Percentiles rank a stretch among this genome's conserved stretches.
Evolutionary conservation across 2,113 vertebrate species (phyloP).

Genomic region (Dicrurus megarhynchus): DNA sequence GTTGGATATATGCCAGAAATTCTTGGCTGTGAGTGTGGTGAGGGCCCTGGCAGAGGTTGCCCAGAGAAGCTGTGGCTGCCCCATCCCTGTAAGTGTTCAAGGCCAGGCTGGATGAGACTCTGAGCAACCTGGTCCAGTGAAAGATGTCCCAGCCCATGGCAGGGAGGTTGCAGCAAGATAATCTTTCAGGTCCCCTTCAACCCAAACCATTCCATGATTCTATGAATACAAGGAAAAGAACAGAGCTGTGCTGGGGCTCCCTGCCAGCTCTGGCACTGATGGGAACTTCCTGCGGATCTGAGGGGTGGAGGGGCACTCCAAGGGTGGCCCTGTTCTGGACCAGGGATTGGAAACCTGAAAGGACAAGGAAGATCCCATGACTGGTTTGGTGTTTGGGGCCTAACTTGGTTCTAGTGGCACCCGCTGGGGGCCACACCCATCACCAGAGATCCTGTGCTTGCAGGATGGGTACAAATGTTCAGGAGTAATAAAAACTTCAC

Average conservation of each 20-base stretch:
- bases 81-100: neutral
- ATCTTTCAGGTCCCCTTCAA: neutral
- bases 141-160: neutral
- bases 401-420: neutral
- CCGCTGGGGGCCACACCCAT: rapidly evolving
- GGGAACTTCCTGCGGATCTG: neutral
- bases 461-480: neutral
- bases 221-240: neutral
- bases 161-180: neutral
- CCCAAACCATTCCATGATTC: neutral
- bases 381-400: neutral
- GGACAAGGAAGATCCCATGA: neutral
- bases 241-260: neutral
- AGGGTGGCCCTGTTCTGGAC: neutral
- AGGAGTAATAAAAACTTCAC: neutral
- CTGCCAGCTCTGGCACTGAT: neutral
- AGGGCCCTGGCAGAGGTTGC: neutral
- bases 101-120: neutral
- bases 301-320: neutral
- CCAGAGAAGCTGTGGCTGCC: neutral
- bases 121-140: neutral
- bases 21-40: neutral
- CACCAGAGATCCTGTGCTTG: neutral
- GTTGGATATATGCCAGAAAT: neutral
- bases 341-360: neutral